phyloP scores from a whole-genome alignment of 2,113 vertebrate genomes.

The Menidia beryllina region DNA sequence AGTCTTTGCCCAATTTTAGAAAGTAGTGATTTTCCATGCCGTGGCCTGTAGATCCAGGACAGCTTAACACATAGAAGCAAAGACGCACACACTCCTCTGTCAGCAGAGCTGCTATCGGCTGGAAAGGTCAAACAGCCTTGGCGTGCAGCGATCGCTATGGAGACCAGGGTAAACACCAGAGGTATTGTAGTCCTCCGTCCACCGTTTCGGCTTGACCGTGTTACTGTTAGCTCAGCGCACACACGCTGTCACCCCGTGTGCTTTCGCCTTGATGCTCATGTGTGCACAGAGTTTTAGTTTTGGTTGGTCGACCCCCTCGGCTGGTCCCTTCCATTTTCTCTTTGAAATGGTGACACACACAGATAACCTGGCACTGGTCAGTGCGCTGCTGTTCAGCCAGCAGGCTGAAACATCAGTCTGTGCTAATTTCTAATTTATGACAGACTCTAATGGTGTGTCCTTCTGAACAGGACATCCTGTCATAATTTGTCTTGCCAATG shows the following conservation, averaged over 20 bases:
- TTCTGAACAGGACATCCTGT: constrained; percentile 67
- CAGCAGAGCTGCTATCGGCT: constrained; percentile 55
- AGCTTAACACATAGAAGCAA: constrained; percentile 28
- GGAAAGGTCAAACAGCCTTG: constrained; percentile 57
- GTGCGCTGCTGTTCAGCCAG: constrained; percentile 7
- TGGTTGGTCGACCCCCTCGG: neutral
- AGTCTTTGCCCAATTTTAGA: too few species aligned
- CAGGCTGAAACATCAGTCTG: constrained; percentile 58
- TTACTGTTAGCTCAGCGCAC: constrained; percentile 37
- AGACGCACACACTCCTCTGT: constrained; percentile 32
- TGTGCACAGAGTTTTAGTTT: neutral
- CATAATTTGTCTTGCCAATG: constrained; percentile 34
- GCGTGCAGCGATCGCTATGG: constrained; percentile 60
- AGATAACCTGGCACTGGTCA: constrained; percentile 5
- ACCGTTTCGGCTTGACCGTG: constrained; percentile 40
- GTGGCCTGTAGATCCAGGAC: too few species aligned
- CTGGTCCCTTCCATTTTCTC: constrained; percentile 33
- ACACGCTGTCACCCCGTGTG: constrained; percentile 4
- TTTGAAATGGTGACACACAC: constrained; percentile 6
- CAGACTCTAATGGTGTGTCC: constrained; percentile 35
- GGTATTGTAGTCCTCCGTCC: constrained; percentile 43
- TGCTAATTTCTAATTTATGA: constrained; percentile 66
- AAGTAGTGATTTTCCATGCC: too few species aligned
- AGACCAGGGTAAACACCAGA: constrained; percentile 62
- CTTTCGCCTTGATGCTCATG: neutral